Conservation (phyloP, 2,797 vertebrate genomes). For the Percopsis omiscomaycus region DNA sequence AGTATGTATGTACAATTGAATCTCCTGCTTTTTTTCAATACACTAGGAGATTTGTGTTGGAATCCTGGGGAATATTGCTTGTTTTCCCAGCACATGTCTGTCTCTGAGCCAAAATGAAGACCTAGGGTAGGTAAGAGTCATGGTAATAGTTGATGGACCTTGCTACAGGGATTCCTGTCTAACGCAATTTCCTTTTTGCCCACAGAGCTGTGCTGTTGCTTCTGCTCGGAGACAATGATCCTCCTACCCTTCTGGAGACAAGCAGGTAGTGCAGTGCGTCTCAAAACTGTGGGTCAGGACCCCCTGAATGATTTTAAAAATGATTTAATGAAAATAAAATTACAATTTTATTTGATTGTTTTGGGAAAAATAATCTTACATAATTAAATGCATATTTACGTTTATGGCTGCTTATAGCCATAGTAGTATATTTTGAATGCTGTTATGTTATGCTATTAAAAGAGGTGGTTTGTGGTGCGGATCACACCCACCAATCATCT, state of each 20-base stretch:
- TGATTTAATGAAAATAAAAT: too few species aligned
- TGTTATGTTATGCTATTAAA: too few species aligned
- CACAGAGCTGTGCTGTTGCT: conserved; percentile 86
- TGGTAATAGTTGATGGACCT: background rate
- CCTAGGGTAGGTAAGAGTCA: conserved; percentile 79
- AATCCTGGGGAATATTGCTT: conserved; percentile 96
- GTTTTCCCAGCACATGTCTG: conserved; percentile 89
- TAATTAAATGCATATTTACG: too few species aligned
- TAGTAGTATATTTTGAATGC: background rate
- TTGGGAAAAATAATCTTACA: too few species aligned
- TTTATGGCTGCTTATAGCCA: too few species aligned
- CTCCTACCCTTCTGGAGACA: conserved; percentile 91
- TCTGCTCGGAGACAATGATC: conserved; percentile 89
- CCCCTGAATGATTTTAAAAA: too few species aligned
- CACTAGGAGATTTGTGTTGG: conserved; percentile 94
- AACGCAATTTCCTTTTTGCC: conserved; percentile 32
- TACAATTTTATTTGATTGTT: too few species aligned
- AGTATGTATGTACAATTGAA: background rate
- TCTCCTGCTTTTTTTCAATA: conserved; percentile 4
- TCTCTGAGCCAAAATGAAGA: conserved; percentile 87
- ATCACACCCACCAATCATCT: conserved; percentile 10
- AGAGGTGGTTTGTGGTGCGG: conserved; percentile 18
- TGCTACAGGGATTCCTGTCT: background rate
- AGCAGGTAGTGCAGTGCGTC: conserved; percentile 79
- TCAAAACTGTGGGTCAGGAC: background rate